A percentile compares a stretch with the other conserved stretches of the same genome.
These are phyloP conservation scores for Pelvicachromis taeniatus DNA, from an alignment of 2,113 vertebrate genomes.

Conservation along the genomic window DNA sequence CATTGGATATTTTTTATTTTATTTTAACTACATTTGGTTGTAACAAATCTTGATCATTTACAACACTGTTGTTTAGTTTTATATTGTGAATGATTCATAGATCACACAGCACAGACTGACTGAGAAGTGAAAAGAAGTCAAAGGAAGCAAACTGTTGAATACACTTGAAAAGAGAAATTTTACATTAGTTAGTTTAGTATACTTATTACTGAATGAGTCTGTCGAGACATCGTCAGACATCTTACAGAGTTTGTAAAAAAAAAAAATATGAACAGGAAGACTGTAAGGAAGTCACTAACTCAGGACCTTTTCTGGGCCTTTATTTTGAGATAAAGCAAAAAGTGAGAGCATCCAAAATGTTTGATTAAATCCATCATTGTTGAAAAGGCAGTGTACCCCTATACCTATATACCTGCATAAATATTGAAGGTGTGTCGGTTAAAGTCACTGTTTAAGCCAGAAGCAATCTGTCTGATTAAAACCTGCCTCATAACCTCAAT, in stretches of 20 bases:
- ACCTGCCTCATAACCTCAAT: neutral
- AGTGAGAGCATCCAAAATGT: neutral
- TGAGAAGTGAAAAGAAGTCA: neutral
- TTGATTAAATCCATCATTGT: neutral
- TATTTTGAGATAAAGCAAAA: neutral
- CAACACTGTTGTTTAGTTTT: neutral
- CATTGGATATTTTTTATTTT: neutral
- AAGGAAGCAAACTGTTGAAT: neutral
- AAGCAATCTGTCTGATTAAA: neutral
- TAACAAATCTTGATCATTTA: neutral
- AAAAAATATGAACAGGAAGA: neutral
- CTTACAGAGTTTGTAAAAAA: neutral
- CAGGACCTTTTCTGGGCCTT: neutral
- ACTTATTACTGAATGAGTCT: neutral
- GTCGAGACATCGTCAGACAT: neutral
- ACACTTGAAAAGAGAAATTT: neutral
- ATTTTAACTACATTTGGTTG: neutral
- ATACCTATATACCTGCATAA: neutral
- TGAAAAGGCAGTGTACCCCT: accelerated
- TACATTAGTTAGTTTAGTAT: neutral
- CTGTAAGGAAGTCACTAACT: neutral
- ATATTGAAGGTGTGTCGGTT: neutral
- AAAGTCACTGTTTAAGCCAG: neutral
- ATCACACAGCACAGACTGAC: neutral
- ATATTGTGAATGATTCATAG: neutral